Evolutionary conservation across 2,888 invertebrate species (phyloP), one percentile per base, ranked within the genome.

Genomic region (Hylaea fasciaria): DNA sequence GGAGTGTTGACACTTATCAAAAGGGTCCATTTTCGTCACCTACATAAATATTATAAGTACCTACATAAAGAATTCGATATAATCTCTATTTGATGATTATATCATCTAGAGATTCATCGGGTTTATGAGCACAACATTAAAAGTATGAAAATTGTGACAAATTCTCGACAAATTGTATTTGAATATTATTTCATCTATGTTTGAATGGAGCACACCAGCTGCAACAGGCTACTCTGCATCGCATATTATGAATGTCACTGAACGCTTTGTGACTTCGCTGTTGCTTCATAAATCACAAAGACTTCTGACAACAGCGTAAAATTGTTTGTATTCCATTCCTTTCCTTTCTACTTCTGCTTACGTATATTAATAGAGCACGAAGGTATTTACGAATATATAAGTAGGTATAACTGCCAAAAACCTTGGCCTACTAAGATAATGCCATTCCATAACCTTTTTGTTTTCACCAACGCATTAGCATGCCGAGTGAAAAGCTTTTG

Each of bases 361-460:
- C 5, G 22, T 56, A 47, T 62, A 58, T 59, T 43, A 59, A 61
- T 51, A 58, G 52, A 59, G 40, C 61, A 54, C n/a, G n/a, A n/a
- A n/a, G 48, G 59, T 60, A 66, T 62, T 62, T 65, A 57, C 32
- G 35, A 43, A 52, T 55, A 52, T 17, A 40, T 17, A 35, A 16
- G 28, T 44, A 39, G 46, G 52, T 53, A 55, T 16, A n/a, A 58
- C 49, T 47, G 53, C 43, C 53, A 58, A 59, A n/a, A 62, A 52
- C 69, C 69, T 69, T 69, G 69, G 52, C 65, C 69, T 64, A 71
- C 57, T 63, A 60, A 68, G 61, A 59, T 68, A 68, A 66, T 66
- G 65, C 59, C 65, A 68, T 66, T 57, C 64, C 56, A 58, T 65
- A 67, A 69, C 65, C 67, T 65, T 69, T 69, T 62, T 65, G 66